These are phyloP conservation scores for Dascyllus trimaculatus DNA, from an alignment of 2,113 vertebrate species.

Conservation along the genomic window DNA sequence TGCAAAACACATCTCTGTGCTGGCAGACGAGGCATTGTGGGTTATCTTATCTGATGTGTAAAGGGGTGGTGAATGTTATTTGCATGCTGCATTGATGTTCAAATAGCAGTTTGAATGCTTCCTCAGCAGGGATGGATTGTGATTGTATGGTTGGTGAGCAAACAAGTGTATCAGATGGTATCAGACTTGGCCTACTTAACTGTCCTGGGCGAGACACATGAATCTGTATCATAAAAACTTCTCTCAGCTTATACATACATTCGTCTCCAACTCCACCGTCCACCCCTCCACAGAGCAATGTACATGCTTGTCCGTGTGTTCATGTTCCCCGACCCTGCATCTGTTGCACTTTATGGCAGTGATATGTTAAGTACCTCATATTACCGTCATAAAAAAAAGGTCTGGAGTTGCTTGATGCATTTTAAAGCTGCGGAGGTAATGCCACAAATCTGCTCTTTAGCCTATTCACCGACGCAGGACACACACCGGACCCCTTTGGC, in stretches of 20 bases:
- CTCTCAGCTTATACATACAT: conserved; percentile 44
- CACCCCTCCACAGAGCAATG: conserved; percentile 26
- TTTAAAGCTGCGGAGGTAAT: conserved; percentile 79
- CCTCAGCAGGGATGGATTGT: conserved; percentile 66
- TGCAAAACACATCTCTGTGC: conserved; percentile 69
- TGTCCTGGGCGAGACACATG: conserved; percentile 50
- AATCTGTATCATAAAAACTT: conserved; percentile 64
- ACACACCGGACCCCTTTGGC: conserved; percentile 34
- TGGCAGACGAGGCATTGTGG: conserved; percentile 60
- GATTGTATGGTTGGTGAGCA: conserved; percentile 77
- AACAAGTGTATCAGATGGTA: conserved; percentile 84
- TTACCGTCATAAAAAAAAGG: conserved; percentile 74
- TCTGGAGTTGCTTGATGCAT: conserved; percentile 75
- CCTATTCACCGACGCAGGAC: conserved; percentile 40
- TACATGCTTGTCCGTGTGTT: conserved; percentile 25
- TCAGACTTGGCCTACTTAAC: conserved; percentile 81
- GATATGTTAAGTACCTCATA: conserved; percentile 77
- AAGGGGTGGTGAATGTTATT: conserved; percentile 81
- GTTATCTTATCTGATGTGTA: conserved; percentile 80
- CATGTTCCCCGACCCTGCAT: conserved; percentile 20
- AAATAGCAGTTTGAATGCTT: conserved; percentile 80
- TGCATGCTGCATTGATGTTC: conserved; percentile 82
- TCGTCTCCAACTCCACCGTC: conserved; percentile 43
- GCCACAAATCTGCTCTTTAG: conserved; percentile 75
- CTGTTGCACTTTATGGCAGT: conserved; percentile 71